Base-by-base conservation (phyloP, 2,797 vertebrate species). In the Eidolon dupreanum region DNA sequence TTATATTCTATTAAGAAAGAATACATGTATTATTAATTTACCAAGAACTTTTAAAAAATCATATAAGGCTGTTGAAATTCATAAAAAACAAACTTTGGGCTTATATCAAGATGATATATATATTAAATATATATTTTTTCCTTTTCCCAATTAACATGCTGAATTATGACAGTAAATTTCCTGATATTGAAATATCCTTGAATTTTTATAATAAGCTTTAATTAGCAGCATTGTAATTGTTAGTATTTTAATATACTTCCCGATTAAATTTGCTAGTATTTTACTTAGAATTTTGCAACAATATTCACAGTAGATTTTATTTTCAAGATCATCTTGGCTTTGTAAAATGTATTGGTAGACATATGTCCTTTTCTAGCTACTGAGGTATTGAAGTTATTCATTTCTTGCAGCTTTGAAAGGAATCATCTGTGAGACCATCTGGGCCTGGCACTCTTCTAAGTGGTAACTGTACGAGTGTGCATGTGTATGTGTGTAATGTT, bases 341-440 rank as follows among this genome's bases (percentile, higher is more conserved):
- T 82, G 38, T 38, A 59, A 95, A 85, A 78, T 94, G 38, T 86
- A 36, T 57, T 90, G 12, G 38, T 70, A 94, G 86, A 74, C 97
- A 97, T 97, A 96, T 97, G 97, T 95, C 92, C 51, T 86, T 83
- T 94, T 43, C 86, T 82, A 95, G 95, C 78, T 95, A 95, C 87
- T 33, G 89, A 96, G 84, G 83, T 83, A 59, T 46, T 94, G 75
- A 97, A 95, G 93, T 92, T 75, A 92, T 33, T 97, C 87, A 94
- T 96, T 96, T 92, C 86, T 89, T 96, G 75, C 74, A 94, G 95
- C 79, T 97, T 96, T 97, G 97, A 97, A 87, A 97, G 95, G 79
- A 94, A 75, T 96, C 95, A 93, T 97, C 97, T 97, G 97, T 74
- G 97, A 82, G 73, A 57, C 97, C 96, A 95, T 97, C 96, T 97